phyloP scores from a whole-genome alignment of 37 sponge, comb jelly and placozoan species.

The Spongia lamella region DNA sequence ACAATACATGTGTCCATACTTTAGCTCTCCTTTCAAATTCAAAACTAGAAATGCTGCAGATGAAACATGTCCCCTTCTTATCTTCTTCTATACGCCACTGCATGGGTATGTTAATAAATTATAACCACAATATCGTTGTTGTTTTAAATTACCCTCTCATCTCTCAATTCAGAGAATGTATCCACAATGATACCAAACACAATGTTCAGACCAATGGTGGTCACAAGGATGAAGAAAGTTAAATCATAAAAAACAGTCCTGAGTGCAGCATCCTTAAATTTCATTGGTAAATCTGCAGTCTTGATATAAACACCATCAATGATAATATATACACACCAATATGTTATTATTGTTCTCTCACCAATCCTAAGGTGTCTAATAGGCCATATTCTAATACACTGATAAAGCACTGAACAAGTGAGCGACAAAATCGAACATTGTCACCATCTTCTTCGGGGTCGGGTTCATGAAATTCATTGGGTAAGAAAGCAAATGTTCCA shows the following conservation, averaged over 20 bases:
- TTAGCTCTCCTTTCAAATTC: too few relatives aligned
- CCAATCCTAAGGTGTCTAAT: slow-evolving; percentile 31
- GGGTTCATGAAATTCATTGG: slow-evolving; percentile 24
- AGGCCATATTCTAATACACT: slow-evolving; percentile 44
- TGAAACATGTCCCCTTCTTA: too few relatives aligned
- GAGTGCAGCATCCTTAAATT: too few relatives aligned
- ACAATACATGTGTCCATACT: too few relatives aligned
- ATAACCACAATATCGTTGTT: too few relatives aligned
- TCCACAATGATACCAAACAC: slow-evolving; percentile 95
- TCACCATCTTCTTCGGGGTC: slow-evolving; percentile 21
- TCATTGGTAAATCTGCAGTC: too few relatives aligned
- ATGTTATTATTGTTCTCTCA: background rate
- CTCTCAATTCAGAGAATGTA: slow-evolving; percentile 85
- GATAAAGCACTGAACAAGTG: slow-evolving; percentile 36
- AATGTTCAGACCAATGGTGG: slow-evolving; percentile 84
- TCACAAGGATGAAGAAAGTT: slow-evolving; percentile 88
- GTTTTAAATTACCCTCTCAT: slow-evolving; percentile 54
- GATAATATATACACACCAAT: too few relatives aligned
- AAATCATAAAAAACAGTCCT: slow-evolving; percentile 53
- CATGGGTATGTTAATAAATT: too few relatives aligned
- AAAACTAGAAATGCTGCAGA: too few relatives aligned
- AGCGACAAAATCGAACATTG: slow-evolving; percentile 25
- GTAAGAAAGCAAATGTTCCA: slow-evolving; percentile 46
- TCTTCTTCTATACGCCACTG: too few relatives aligned
- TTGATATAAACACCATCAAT: too few relatives aligned